phyloP scores from a whole-genome alignment of 2,888 invertebrate genomes.

The Bugula neritina region DNA sequence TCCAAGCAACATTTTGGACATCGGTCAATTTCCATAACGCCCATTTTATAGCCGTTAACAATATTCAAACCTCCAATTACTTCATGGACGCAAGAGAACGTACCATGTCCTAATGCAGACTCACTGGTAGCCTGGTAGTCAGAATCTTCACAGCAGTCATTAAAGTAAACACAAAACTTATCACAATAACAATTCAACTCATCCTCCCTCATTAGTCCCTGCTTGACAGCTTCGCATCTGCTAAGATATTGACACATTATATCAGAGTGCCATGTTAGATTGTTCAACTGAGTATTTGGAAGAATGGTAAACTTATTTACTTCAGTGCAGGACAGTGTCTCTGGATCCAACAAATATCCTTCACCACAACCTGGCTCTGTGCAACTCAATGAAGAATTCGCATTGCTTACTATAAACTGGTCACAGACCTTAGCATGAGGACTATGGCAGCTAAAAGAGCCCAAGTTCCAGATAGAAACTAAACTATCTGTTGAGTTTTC shows the following conservation, averaged over 20 bases:
- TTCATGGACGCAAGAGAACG: not conserved
- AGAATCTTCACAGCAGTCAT: slow-evolving; percentile 12
- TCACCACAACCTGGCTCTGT: not conserved
- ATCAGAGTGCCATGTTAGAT: not conserved
- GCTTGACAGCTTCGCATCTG: not conserved
- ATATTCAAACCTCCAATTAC: not conserved
- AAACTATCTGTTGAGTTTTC: not conserved
- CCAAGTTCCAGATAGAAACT: not conserved
- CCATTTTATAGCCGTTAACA: not conserved
- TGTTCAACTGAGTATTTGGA: not conserved
- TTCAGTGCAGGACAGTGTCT: not conserved
- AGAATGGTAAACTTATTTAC: not conserved
- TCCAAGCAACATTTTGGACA: not conserved
- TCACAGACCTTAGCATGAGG: not conserved
- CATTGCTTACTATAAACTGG: not conserved
- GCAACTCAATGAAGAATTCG: not conserved
- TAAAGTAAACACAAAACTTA: not conserved
- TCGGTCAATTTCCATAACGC: not conserved
- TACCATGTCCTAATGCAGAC: not conserved
- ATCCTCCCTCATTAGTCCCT: slow-evolving; percentile 1
- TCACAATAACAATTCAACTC: slow-evolving; percentile 3
- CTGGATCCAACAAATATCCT: not conserved
- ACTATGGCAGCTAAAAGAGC: not conserved
- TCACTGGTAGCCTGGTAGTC: slow-evolving; percentile 1
- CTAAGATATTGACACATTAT: not conserved